These are phyloP conservation scores for Drosophila neonasuta DNA, from an alignment of 2,888 invertebrate species.

Conservation along the genomic window DNA sequence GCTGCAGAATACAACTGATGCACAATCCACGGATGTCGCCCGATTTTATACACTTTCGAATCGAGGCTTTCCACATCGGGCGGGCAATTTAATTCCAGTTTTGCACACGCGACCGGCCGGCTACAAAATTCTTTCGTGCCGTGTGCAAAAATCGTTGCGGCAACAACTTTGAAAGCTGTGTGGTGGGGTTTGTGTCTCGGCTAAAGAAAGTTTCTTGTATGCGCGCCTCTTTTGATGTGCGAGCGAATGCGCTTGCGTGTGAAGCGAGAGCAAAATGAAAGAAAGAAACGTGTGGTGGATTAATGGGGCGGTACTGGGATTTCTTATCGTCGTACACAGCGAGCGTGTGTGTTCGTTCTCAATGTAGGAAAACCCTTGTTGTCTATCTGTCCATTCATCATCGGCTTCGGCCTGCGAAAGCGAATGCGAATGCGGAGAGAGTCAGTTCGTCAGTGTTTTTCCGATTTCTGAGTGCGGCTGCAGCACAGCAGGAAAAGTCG, in stretches of 20 bases:
- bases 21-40: constrained; percentile 45
- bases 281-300: constrained; percentile 44
- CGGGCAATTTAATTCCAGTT: constrained; percentile 58
- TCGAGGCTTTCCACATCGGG: constrained; percentile 70
- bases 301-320: constrained; percentile 44
- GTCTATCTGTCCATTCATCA: constrained; percentile 54
- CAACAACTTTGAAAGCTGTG: constrained; percentile 23
- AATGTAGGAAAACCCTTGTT: constrained; percentile 42
- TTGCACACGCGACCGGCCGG: constrained; percentile 68
- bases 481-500: constrained; percentile 58
- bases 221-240: background rate
- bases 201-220: constrained; percentile 17
- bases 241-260: constrained; percentile 55
- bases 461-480: constrained; percentile 68
- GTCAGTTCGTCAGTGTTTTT: constrained; percentile 54
- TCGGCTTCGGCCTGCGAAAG: constrained; percentile 55
- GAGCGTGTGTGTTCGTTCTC: constrained; percentile 25
- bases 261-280: background rate
- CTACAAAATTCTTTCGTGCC: constrained; percentile 30
- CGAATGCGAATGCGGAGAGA: constrained; percentile 35
- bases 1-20: constrained; percentile 68
- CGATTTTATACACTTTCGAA: constrained; percentile 69
- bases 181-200: constrained; percentile 25
- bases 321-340: constrained; percentile 48
- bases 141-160: constrained; percentile 57